A percentile compares a stretch with the other conserved stretches of the same genome.
These are phyloP conservation scores for Eilema griseolum DNA, from an alignment of 2,888 invertebrate species.

Conservation along the genomic window DNA sequence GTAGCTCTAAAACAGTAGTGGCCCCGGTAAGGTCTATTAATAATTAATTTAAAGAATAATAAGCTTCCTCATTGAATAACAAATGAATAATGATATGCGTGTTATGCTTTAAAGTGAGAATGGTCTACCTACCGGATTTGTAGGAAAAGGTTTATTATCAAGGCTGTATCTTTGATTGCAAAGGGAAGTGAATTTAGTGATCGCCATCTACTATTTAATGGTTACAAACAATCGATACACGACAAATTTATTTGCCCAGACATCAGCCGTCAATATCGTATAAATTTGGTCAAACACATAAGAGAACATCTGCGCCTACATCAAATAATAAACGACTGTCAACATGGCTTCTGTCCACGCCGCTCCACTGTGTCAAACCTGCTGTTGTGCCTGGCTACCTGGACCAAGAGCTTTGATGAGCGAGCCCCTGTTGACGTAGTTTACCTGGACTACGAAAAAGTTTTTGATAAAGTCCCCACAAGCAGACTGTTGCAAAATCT, in stretches of 20 bases:
- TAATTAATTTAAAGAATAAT: not conserved
- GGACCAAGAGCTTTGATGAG: no score
- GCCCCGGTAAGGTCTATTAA: not conserved
- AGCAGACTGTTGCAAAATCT: no score
- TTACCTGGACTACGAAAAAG: no score
- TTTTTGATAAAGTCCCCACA: no score
- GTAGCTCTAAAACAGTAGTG: not conserved
- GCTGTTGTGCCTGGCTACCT: no score
- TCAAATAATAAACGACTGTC: no score
- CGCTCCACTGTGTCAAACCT: no score
- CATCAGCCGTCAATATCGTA: not conserved
- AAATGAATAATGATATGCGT: not conserved
- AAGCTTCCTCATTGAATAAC: slow-evolving; percentile 4
- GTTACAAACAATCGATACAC: not conserved
- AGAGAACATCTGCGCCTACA: no score
- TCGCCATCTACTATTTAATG: not conserved
- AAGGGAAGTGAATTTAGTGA: slow-evolving; percentile 37
- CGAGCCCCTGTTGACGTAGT: no score
- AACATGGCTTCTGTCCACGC: no score
- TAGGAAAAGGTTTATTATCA: slow-evolving; percentile 41
- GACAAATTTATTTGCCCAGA: not conserved
- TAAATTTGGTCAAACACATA: no score
- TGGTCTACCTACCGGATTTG: slow-evolving; percentile 31
- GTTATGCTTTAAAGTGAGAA: slow-evolving; percentile 1
- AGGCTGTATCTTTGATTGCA: slow-evolving; percentile 52